Conservation (phyloP, 2,797 vertebrate species). For the Peromyscus nudipes region DNA sequence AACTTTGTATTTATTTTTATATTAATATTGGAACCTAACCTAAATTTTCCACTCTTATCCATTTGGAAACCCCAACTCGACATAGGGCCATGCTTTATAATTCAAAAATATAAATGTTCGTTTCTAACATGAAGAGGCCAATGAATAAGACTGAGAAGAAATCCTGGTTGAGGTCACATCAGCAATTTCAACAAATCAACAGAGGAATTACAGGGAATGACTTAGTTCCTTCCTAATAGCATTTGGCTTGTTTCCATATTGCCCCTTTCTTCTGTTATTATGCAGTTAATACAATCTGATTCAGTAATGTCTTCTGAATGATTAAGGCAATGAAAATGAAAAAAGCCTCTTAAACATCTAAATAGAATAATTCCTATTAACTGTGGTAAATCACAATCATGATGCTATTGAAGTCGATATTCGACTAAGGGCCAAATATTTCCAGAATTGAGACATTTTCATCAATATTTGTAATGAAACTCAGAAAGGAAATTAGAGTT, state of each 20-base stretch:
- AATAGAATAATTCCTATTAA: conserved; percentile 76
- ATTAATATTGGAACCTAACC: not conserved
- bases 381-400: conserved; percentile 68
- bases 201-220: conserved; percentile 74
- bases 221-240: conserved; percentile 76
- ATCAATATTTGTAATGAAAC: conserved; percentile 70
- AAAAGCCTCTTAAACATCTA: conserved; percentile 78
- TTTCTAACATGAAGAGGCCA: conserved; percentile 44
- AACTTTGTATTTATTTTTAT: not conserved
- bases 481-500: conserved; percentile 69
- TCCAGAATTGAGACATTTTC: conserved; percentile 60
- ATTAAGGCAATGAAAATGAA: conserved; percentile 80
- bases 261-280: conserved; percentile 72
- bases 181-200: conserved; percentile 74
- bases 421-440: conserved; percentile 60
- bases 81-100: not conserved
- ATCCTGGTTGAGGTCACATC: conserved; percentile 62
- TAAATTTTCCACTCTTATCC: not conserved
- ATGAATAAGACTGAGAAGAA: conserved; percentile 55
- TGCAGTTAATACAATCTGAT: conserved; percentile 77
- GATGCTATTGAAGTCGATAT: conserved; percentile 45
- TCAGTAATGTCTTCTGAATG: conserved; percentile 77
- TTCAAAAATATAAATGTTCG: not conserved
- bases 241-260: conserved; percentile 69
- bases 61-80: not conserved